Percentiles rank a stretch among this genome's conserved stretches.
These are phyloP conservation scores for Himalopsyche kuldschensis DNA, from an alignment of 2,888 invertebrate species.

Conservation along the genomic window DNA sequence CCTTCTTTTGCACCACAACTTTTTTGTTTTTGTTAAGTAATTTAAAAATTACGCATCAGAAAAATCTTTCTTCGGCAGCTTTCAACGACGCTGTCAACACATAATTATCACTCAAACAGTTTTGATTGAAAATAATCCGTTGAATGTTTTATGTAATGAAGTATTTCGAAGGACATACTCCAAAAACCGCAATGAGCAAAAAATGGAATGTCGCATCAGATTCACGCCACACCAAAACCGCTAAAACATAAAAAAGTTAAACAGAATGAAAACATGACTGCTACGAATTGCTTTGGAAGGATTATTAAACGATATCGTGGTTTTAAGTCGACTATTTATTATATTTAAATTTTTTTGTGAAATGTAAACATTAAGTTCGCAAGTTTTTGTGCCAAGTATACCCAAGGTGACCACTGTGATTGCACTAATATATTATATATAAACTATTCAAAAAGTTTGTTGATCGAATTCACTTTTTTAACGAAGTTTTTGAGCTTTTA, in stretches of 20 bases:
- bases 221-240: neutral
- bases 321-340: neutral
- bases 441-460: too few species aligned
- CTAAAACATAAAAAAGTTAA: neutral
- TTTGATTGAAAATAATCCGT: neutral
- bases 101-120: neutral
- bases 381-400: neutral
- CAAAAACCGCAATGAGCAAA: too few species aligned
- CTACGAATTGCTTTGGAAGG: neutral
- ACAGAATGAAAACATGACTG: neutral
- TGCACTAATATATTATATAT: neutral
- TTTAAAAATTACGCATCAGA: neutral
- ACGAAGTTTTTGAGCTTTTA: too few species aligned
- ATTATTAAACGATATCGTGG: neutral
- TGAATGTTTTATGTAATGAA: neutral
- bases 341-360: neutral
- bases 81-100: neutral
- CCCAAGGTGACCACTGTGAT: neutral
- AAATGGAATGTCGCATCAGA: neutral
- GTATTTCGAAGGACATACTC: neutral
- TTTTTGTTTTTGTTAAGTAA: neutral
- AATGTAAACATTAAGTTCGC: neutral
- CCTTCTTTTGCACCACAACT: neutral
- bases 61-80: neutral
- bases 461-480: too few species aligned